A percentile compares a stretch with the other conserved stretches of the same genome.
Evolutionary conservation across 2,888 invertebrate genomes (phyloP).

Genomic region (Thymelicus lineola): DNA sequence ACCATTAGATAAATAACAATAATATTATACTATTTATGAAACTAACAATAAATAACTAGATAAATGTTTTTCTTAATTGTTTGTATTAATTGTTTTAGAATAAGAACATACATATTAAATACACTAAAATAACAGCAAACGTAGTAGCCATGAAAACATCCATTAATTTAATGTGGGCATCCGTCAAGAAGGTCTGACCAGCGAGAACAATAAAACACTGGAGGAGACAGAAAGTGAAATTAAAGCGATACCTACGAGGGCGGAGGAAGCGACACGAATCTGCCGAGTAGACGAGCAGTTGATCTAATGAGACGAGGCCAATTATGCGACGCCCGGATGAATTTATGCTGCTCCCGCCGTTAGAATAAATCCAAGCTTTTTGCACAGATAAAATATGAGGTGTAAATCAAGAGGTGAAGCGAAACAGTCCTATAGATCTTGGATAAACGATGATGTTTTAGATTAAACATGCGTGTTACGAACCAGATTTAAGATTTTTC

Average conservation of each 20-base stretch:
- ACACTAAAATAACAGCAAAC: conserved; percentile 3
- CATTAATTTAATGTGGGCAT: conserved; percentile 39
- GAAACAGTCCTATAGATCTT: conserved; percentile 23
- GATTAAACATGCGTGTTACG: background rate
- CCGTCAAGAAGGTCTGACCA: conserved; percentile 41
- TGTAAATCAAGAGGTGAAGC: conserved; percentile 37
- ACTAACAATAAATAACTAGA: too few species aligned
- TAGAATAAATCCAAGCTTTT: conserved; percentile 35
- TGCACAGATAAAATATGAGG: conserved; percentile 33
- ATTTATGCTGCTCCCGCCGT: conserved; percentile 29
- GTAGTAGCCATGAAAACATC: conserved; percentile 13
- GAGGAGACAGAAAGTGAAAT: conserved; percentile 43
- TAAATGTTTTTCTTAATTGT: too few species aligned
- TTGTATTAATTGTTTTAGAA: too few species aligned
- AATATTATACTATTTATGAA: too few species aligned
- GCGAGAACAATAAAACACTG: conserved; percentile 43
- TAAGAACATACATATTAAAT: too few species aligned
- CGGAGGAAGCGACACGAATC: conserved; percentile 49
- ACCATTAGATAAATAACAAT: too few species aligned
- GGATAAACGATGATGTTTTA: conserved; percentile 19
- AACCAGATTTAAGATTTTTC: conserved; percentile 13
- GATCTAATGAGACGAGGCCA: conserved; percentile 60
- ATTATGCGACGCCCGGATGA: conserved; percentile 51
- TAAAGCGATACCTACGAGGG: conserved; percentile 39
- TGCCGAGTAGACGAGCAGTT: conserved; percentile 47